A percentile compares a stretch with the other conserved stretches of the same genome.
Evolutionary conservation across 2,113 vertebrate species (phyloP).

Genomic region (Damaliscus lunatus): DNA sequence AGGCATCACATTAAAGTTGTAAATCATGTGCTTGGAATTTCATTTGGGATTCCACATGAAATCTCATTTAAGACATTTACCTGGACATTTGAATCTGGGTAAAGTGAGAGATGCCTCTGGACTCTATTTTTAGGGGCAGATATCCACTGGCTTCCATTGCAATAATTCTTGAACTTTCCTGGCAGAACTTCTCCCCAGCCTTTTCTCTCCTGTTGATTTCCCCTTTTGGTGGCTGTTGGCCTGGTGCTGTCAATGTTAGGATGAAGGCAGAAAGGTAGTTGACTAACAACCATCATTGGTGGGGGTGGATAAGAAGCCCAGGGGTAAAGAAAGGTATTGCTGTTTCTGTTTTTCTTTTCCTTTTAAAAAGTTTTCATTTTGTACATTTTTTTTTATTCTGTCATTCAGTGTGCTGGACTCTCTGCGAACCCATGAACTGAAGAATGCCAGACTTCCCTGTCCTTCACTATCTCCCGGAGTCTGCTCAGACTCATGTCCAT

Average conservation of each 20-base stretch:
- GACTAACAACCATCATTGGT: neutral
- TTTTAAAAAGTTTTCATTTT: neutral
- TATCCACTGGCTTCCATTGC: neutral
- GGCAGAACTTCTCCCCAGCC: neutral
- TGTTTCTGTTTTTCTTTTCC: neutral
- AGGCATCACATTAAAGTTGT: neutral
- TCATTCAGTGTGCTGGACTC: neutral
- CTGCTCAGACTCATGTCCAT: neutral
- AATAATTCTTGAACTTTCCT: neutral
- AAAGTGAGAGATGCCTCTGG: neutral
- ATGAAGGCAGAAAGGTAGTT: neutral
- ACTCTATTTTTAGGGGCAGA: neutral
- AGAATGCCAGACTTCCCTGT: neutral
- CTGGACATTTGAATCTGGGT: neutral
- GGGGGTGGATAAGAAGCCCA: neutral
- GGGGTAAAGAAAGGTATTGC: neutral
- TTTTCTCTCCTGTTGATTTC: neutral
- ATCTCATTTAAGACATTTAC: neutral
- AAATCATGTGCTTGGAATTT: constrained; percentile 4
- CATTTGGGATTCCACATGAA: neutral
- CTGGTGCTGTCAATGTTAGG: neutral
- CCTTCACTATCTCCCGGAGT: neutral
- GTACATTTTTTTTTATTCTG: neutral
- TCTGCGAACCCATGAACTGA: neutral
- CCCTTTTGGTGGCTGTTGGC: neutral